phyloP scores from a whole-genome alignment of 2,888 invertebrate genomes.

The Linnaemya vulpina region DNA sequence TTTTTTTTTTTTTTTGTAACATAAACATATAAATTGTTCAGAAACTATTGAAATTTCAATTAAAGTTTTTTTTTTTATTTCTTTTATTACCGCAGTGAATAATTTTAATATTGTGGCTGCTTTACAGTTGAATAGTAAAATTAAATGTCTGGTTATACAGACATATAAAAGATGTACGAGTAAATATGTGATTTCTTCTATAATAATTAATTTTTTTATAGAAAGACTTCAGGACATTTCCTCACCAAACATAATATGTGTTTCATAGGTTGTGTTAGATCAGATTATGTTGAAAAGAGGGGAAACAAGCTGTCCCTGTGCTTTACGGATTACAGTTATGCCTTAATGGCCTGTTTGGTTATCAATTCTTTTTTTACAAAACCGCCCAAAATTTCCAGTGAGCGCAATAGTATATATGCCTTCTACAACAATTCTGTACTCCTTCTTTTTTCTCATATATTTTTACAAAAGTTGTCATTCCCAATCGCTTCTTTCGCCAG shows the following conservation, averaged over 20 bases:
- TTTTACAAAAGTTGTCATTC: too few relatives aligned
- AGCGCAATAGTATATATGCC: too few relatives aligned
- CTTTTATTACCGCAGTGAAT: constrained; percentile 16
- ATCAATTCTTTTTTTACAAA: too few relatives aligned
- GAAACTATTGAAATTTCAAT: constrained; percentile 26
- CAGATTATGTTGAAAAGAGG: too few relatives aligned
- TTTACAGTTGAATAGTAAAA: constrained; percentile 25
- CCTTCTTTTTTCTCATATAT: too few relatives aligned
- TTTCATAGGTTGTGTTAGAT: too few relatives aligned
- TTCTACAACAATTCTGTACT: too few relatives aligned
- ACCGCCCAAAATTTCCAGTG: too few relatives aligned
- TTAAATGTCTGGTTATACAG: not conserved
- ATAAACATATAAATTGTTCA: not conserved
- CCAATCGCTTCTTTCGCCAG: too few relatives aligned
- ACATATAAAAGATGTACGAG: not conserved
- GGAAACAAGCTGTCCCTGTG: too few relatives aligned
- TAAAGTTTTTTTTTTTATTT: constrained; percentile 23
- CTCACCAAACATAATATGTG: not conserved
- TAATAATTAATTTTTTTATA: not conserved
- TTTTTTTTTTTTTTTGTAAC: constrained; percentile 25
- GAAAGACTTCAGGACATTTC: not conserved
- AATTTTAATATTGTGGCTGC: constrained; percentile 20
- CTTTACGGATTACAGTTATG: too few relatives aligned
- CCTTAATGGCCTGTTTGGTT: too few relatives aligned
- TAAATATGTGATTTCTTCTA: not conserved